Evolutionary conservation across 1,140 invertebrate genomes (phyloP), one percentile per base, ranked within the genome.

Genomic region (Eumaeus atala): DNA sequence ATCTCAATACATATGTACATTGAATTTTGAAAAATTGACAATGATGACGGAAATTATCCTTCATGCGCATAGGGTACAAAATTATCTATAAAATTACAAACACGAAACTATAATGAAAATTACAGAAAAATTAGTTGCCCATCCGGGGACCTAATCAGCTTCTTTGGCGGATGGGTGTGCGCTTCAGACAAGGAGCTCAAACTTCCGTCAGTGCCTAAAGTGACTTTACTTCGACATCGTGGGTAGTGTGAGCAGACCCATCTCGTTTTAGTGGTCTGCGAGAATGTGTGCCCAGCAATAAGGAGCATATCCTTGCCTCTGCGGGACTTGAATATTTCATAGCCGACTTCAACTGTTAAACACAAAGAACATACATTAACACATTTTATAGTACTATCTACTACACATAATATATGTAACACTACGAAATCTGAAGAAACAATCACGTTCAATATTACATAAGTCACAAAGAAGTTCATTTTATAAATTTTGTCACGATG

Each of bases 261-360:
- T 8, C 47, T 38, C 1, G 48, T 51, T 1, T 21, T 37, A 10
- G 35, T 52, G 10, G 44, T 49, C 28, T 56, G 48, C 0, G 50
- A 40, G 51, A 59, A 72, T 7, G 70, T 72, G 28, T 65, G 70
- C 2, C 67, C 72, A 8, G 44, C 58, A 8, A 64, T 38, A 9
- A 74, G 40, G 0, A 74, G 28, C 34, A 71, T 16, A 4, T 59
- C 47, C 14, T 67, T 68, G 11, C 65, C 63, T 11, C 34, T 51
- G 9, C 64, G 62, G 5, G 64, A 67, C 11, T 18, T 16, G 14
- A 72, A 47, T 36, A 64, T 35, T 48, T 61, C 28, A 49, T 68
- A 73, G 21, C 40, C 12, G 9, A 34, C 48, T 34, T 17, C 54
- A 54, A 48, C 52, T 54, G 52, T 28, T 1, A 33, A 42, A 42